phyloP scores from a whole-genome alignment of 2,113 vertebrate genomes.

The Ramphastos sulfuratus region DNA sequence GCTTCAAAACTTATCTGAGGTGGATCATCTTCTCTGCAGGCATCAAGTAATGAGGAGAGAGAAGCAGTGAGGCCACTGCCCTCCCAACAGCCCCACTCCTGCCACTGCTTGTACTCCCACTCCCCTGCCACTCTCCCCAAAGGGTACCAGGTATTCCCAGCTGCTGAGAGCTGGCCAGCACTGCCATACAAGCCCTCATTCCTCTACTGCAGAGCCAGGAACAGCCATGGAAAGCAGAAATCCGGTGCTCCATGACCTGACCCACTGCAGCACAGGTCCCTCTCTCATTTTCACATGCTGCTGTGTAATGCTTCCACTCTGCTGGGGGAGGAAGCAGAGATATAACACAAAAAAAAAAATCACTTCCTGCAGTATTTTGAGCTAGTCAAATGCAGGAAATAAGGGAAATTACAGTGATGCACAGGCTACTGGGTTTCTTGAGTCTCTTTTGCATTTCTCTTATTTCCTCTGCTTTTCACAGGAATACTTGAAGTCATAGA shows the following conservation, averaged over 20 bases:
- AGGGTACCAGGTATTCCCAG: not conserved
- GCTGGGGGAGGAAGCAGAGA: slow-evolving; percentile 37
- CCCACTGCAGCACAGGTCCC: rapidly evolving
- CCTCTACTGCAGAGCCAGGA: rapidly evolving
- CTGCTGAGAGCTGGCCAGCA: rapidly evolving
- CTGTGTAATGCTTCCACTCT: slow-evolving; percentile 30
- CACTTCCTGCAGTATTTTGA: slow-evolving; percentile 53
- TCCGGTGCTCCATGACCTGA: not conserved
- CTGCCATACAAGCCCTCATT: rapidly evolving
- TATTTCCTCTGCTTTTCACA: slow-evolving; percentile 27
- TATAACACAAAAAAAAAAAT: slow-evolving; percentile 4
- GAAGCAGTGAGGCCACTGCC: not conserved
- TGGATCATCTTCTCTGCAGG: not conserved
- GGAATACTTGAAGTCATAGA: not conserved
- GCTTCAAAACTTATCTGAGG: not conserved
- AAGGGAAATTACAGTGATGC: slow-evolving; percentile 11
- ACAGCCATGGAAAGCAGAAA: not conserved
- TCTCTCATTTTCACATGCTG: slow-evolving; percentile 4
- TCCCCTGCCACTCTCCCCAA: not conserved
- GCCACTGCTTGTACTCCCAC: not conserved
- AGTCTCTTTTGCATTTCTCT: not conserved
- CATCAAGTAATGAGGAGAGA: rapidly evolving
- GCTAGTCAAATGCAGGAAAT: slow-evolving; percentile 39
- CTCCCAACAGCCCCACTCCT: not conserved
- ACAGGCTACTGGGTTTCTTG: not conserved